Conservation (phyloP, 2,113 vertebrate species). For the Xenus cinereus region DNA sequence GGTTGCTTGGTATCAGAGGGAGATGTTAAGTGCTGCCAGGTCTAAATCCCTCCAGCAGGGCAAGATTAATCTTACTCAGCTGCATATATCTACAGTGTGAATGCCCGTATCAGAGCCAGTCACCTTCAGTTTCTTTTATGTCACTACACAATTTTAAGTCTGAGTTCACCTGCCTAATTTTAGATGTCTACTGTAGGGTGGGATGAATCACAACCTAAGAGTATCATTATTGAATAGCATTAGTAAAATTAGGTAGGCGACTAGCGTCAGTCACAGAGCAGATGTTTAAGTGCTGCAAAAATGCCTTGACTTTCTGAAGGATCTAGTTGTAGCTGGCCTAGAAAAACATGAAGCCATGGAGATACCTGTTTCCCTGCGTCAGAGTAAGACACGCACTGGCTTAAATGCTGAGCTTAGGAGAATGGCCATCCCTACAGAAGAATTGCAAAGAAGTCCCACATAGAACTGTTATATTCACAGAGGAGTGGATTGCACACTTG, state of each 20-base stretch:
- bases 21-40: background rate
- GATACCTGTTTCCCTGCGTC: background rate
- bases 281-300: background rate
- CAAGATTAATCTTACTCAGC: background rate
- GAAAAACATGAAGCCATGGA: background rate
- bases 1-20: background rate
- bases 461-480: background rate
- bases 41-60: background rate
- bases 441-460: background rate
- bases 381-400: background rate
- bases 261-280: background rate
- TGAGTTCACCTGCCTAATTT: background rate
- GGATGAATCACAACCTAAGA: background rate
- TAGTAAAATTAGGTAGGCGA: background rate
- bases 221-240: background rate
- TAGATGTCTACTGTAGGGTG: background rate
- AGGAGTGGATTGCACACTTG: background rate
- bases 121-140: background rate
- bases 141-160: background rate
- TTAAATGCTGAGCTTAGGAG: background rate
- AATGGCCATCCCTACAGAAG: background rate
- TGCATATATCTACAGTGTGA: background rate
- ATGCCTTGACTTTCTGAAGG: background rate
- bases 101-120: background rate
- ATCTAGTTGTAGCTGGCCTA: background rate